Evolutionary conservation across 2,888 invertebrate genomes (phyloP).

Genomic region (Priapulus caudatus): DNA sequence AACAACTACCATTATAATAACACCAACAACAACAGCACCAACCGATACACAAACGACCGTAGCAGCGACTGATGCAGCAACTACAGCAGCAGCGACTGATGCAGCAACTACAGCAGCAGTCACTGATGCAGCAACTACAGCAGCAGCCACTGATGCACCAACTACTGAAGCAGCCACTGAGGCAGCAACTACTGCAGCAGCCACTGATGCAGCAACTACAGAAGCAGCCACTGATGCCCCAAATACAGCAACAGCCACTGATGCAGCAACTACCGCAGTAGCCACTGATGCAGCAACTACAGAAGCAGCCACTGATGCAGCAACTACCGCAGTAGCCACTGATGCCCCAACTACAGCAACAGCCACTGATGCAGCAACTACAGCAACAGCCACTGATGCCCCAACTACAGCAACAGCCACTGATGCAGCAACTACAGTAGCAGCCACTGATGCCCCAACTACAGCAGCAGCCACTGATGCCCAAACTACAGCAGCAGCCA

Average conservation of each 20-base stretch:
- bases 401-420: background rate
- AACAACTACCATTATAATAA: background rate
- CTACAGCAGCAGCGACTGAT: constrained; percentile 6
- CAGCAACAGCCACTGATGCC: background rate
- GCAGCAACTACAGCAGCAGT: constrained; percentile 21
- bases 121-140: constrained; percentile 31
- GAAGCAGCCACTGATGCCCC: background rate
- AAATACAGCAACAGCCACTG: background rate
- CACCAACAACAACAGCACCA: background rate
- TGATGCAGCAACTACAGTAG: background rate
- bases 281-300: background rate
- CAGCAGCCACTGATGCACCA: constrained; percentile 23
- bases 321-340: background rate
- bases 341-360: background rate
- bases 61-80: background rate
- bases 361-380: background rate
- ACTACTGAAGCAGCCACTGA: constrained; percentile 11
- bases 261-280: background rate
- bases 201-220: background rate
- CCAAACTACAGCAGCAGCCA: background rate
- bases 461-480: background rate
- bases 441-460: background rate
- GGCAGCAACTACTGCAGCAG: constrained; percentile 25
- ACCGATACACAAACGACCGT: background rate
- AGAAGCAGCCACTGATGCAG: background rate